A percentile compares a stretch with the other conserved stretches of the same genome.
phyloP scores from a whole-genome alignment of 2,113 vertebrate genomes.

The Pelvicachromis taeniatus region DNA sequence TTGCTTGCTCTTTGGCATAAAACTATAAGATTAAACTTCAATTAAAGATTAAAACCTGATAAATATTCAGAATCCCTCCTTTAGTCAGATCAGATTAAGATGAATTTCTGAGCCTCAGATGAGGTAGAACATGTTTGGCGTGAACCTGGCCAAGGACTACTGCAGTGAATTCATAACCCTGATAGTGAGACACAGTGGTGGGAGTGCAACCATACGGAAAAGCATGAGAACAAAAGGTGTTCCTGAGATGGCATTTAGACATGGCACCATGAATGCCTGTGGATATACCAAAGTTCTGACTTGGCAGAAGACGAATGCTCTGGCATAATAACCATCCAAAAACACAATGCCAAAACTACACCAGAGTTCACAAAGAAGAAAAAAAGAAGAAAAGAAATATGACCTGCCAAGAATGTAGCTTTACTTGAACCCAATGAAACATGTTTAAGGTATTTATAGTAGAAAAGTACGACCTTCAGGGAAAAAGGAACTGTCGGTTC shows the following conservation, averaged over 20 bases:
- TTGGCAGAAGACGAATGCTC: background rate
- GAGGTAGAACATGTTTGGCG: background rate
- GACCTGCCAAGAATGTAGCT: background rate
- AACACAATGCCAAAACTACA: background rate
- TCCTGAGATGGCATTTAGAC: background rate
- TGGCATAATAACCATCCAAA: background rate
- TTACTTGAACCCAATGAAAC: background rate
- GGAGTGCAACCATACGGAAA: background rate
- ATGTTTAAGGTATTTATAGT: background rate
- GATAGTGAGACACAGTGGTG: background rate
- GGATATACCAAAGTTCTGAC: background rate
- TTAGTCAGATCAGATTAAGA: background rate
- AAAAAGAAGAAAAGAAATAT: rapidly evolving
- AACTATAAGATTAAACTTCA: background rate
- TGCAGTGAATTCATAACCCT: background rate
- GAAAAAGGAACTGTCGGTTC: background rate
- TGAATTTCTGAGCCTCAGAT: background rate
- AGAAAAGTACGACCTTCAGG: background rate
- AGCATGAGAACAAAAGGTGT: background rate
- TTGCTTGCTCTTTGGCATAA: background rate
- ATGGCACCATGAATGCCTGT: background rate
- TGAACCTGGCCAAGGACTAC: background rate
- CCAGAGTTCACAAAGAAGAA: background rate
- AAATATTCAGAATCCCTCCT: background rate
- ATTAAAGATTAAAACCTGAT: background rate